Evolutionary conservation across 2,113 vertebrate species (phyloP).

Genomic region (Eublepharis macularius): DNA sequence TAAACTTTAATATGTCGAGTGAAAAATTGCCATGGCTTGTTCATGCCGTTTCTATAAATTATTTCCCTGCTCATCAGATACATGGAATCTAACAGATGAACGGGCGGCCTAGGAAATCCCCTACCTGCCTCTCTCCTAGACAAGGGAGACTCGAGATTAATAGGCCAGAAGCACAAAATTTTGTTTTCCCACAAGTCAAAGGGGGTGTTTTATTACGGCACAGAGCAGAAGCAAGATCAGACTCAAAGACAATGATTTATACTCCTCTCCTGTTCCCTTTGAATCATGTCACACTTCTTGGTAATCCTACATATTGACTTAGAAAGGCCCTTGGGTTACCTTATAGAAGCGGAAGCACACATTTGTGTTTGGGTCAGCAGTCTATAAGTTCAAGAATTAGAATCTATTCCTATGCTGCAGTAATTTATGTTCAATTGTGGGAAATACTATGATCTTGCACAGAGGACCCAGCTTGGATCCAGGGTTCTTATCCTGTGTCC

Average conservation of each 20-base stretch:
- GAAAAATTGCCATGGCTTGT: conserved; percentile 14
- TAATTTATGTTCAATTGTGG: not conserved
- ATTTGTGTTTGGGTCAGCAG: not conserved
- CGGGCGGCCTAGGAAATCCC: not conserved
- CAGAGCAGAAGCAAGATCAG: conserved; percentile 2
- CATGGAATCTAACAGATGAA: not conserved
- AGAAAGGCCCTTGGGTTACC: accelerated
- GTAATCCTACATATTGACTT: accelerated
- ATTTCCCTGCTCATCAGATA: not conserved
- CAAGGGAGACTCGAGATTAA: not conserved
- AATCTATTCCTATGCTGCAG: not conserved
- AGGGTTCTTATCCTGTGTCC: too few relatives aligned
- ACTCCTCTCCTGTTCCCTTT: not conserved
- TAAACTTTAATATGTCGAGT: conserved; percentile 14
- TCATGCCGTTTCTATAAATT: not conserved
- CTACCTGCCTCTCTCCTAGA: not conserved
- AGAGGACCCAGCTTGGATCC: too few relatives aligned
- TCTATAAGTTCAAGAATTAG: not conserved
- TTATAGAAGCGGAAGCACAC: accelerated
- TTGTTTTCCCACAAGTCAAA: not conserved
- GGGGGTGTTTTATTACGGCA: not conserved
- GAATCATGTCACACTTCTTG: not conserved
- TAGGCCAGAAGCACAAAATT: conserved; percentile 6
- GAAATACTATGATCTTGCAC: not conserved
- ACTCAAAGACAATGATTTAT: conserved; percentile 7